Evolutionary conservation across 2,797 vertebrate genomes (phyloP), one percentile per base, ranked within the genome.

Genomic region (Muraenolepis orangiensis): DNA sequence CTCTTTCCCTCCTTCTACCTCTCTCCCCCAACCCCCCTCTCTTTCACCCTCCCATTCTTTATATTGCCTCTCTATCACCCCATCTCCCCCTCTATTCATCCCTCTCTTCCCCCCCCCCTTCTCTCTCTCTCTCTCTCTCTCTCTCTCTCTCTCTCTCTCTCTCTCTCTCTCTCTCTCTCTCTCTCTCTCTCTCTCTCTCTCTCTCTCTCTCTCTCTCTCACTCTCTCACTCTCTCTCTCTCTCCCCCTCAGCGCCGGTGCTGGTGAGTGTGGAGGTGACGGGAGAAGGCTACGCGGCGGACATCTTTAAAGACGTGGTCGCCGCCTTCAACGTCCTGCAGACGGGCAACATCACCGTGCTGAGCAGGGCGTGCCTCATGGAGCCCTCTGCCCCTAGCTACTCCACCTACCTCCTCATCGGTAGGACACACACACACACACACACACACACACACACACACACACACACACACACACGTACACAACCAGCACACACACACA

Each of bases 301-400:
- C 72, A 94, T 98, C 85, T 97, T 91, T 83, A 93, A 88, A 0
- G 95, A 96, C 74, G 38, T 98, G 80, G 92, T 93, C 26, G 85
- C 93, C 0, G 91, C 96, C 0, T 97, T 98, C 1, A 86, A 93
- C 0, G 0, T 84, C 11, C 87, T 98, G 30, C 96, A 98, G 85
- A 81, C 73, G 13, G 93, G 94, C 23, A 95, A 97, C 46, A 3
- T 98, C 82, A 96, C 94, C 0, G 84, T 96, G 42, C 74, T 97
- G 69, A 96, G 95, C 74, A 93, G 1, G 64, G 92, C 87, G 83
- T 98, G 97, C 77, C 76, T 91, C 5, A 64, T 95, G 40, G 57
- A 28, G 12, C 96, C 95, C 0, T 80, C 87, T 0, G 90, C 95
- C 77, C 96, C 97, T 0, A 71, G 94, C 72, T 79, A 88, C 78